Conservation (phyloP, 2,888 invertebrate species). For the Metopia argyrocephala region DNA sequence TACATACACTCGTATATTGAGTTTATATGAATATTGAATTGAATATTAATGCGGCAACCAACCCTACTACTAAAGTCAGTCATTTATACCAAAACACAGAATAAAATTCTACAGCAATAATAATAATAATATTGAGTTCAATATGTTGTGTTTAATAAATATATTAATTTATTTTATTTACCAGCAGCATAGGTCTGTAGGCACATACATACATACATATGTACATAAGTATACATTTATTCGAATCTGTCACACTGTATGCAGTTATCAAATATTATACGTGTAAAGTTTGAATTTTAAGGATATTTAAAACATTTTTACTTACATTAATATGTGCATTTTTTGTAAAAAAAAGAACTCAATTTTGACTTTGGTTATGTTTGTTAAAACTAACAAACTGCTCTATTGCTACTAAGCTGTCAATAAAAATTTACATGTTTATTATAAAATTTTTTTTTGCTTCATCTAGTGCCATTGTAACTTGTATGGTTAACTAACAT, state of each 20-base stretch:
- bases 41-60: constrained; percentile 71
- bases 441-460: constrained; percentile 26
- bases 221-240: background rate
- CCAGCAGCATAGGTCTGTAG: no score
- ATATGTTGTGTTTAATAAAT: constrained; percentile 60
- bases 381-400: constrained; percentile 42
- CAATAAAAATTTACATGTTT: background rate
- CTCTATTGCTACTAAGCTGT: background rate
- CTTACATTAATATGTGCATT: no score
- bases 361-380: constrained; percentile 28
- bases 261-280: background rate
- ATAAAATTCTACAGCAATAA: constrained; percentile 17
- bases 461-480: no score
- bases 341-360: no score
- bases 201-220: background rate
- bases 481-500: no score
- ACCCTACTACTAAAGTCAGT: constrained; percentile 26
- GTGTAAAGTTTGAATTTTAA: background rate
- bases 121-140: constrained; percentile 51
- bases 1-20: background rate
- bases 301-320: no score
- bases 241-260: background rate
- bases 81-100: constrained; percentile 1
- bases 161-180: constrained; percentile 64
- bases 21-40: constrained; percentile 70